Conservation (phyloP, 2,888 invertebrate genomes). For the Agrochola circellaris region DNA sequence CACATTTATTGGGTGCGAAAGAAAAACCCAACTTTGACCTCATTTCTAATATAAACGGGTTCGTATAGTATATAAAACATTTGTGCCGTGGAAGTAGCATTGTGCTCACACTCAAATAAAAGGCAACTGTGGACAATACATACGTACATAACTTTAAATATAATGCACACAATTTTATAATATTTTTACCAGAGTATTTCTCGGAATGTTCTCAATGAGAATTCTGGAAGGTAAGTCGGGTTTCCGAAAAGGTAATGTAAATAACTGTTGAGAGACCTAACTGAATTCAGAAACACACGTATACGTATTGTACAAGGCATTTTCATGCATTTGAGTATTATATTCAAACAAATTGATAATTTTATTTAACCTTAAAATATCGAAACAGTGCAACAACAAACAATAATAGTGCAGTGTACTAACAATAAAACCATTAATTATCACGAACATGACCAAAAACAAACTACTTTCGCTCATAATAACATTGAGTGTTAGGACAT, state of each 20-base stretch:
- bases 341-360: not conserved
- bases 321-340: not conserved
- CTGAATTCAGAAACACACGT: not conserved
- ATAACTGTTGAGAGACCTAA: not conserved
- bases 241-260: slow-evolving; percentile 1
- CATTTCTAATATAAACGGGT: slow-evolving; percentile 48
- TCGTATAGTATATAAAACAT: slow-evolving; percentile 43
- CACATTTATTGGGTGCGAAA: slow-evolving; percentile 46
- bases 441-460: slow-evolving; percentile 22
- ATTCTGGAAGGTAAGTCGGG: not conserved
- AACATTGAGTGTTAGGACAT: slow-evolving; percentile 30
- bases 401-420: slow-evolving; percentile 8
- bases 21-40: slow-evolving; percentile 56
- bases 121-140: slow-evolving; percentile 42
- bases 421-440: slow-evolving; percentile 14
- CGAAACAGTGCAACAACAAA: not conserved
- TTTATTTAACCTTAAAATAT: slow-evolving; percentile 3
- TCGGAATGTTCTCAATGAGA: not conserved
- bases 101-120: slow-evolving; percentile 48
- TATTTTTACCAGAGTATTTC: not conserved
- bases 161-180: slow-evolving; percentile 32
- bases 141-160: slow-evolving; percentile 37
- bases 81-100: slow-evolving; percentile 33
- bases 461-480: slow-evolving; percentile 34
- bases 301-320: not conserved